Conservation (phyloP, 1,140 invertebrate species). For the Drosophila chauvacae region DNA sequence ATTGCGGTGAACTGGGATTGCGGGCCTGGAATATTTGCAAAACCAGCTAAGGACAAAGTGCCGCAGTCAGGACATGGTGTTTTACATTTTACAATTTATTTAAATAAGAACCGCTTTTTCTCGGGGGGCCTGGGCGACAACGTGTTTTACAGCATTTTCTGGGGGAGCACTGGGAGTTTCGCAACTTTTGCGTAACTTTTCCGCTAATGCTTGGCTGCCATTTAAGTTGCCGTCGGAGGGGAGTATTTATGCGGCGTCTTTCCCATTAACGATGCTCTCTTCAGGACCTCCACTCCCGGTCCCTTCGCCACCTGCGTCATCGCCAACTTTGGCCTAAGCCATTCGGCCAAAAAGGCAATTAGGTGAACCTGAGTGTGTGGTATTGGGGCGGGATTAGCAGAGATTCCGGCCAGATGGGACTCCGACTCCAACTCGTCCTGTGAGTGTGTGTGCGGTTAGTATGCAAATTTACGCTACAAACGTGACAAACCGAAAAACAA, state of each 20-base stretch:
- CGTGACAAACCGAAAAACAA: conserved; percentile 47
- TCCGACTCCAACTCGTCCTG: conserved; percentile 1
- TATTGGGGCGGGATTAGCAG: conserved; percentile 33
- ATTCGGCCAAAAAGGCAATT: conserved; percentile 53
- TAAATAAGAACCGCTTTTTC: conserved; percentile 36
- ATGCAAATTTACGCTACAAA: conserved; percentile 56
- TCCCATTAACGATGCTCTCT: conserved; percentile 56
- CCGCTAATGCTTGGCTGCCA: conserved; percentile 34
- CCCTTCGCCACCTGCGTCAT: conserved; percentile 32
- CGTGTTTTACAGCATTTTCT: conserved; percentile 38
- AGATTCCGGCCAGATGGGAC: conserved; percentile 27
- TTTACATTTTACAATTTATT: conserved; percentile 46
- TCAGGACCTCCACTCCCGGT: background rate
- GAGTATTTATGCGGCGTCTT: conserved; percentile 26
- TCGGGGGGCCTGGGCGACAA: conserved; percentile 2
- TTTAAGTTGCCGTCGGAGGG: conserved; percentile 6
- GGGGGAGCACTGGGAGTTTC: conserved; percentile 5
- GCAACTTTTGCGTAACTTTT: conserved; percentile 43
- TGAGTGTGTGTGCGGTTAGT: background rate
- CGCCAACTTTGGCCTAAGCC: conserved; percentile 40
- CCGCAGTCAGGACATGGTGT: conserved; percentile 31
- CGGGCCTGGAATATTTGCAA: background rate
- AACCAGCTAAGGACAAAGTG: conserved; percentile 18
- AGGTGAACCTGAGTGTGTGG: conserved; percentile 27
- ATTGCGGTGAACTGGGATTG: conserved; percentile 24